Conservation (phyloP, 1,140 invertebrate genomes). For the Neodiprion lecontei region DNA sequence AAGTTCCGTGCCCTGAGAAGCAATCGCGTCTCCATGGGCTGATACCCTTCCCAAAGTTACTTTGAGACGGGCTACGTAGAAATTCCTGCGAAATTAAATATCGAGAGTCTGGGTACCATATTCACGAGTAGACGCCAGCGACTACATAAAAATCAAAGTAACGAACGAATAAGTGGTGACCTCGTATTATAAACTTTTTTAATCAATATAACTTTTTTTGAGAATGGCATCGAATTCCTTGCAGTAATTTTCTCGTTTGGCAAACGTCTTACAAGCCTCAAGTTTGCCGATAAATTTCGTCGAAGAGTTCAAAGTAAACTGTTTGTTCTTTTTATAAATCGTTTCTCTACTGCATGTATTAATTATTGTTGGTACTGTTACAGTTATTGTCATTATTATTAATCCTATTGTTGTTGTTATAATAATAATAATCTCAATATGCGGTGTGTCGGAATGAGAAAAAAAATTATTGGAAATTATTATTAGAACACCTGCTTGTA, state of each 20-base stretch:
- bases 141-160: conserved; percentile 50
- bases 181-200: conserved; percentile 60
- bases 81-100: conserved; percentile 56
- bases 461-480: no score
- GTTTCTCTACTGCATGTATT: no score
- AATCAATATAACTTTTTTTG: conserved; percentile 48
- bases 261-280: no score
- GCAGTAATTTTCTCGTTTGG: neutral
- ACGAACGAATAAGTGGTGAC: conserved; percentile 47
- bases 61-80: conserved; percentile 35
- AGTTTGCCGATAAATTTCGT: no score
- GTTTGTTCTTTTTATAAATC: no score
- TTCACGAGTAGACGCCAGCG: neutral
- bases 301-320: no score
- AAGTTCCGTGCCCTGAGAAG: conserved; percentile 37
- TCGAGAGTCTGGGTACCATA: conserved; percentile 21
- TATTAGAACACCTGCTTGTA: no score
- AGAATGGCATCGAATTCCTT: neutral
- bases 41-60: conserved; percentile 47
- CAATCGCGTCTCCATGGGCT: conserved; percentile 45
- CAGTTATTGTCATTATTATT: no score
- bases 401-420: no score
- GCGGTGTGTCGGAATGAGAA: no score
- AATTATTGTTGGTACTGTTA: no score
- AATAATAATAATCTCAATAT: no score